Conservation (phyloP, 2,797 vertebrate species). For the Sciurus carolinensis region DNA sequence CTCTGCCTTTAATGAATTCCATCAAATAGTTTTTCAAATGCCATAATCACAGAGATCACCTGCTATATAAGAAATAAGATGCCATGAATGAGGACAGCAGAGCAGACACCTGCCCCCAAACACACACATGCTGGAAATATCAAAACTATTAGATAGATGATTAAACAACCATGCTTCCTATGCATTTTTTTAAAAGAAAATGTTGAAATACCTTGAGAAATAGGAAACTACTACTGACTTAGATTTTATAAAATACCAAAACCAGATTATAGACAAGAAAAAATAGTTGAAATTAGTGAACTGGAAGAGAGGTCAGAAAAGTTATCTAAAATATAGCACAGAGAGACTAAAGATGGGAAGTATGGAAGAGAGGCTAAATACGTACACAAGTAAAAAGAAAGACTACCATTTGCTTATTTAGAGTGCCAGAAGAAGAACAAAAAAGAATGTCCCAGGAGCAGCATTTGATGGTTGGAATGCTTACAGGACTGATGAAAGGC, state of each 20-base stretch:
- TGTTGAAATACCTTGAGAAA: not conserved
- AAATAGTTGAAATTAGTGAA: conserved; percentile 8
- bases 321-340: not conserved
- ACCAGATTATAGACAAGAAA: not conserved
- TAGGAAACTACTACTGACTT: not conserved
- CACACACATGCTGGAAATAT: not conserved
- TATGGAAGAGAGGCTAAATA: not conserved
- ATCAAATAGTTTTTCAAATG: not conserved
- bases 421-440: no score
- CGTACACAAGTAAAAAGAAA: not conserved
- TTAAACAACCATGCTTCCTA: not conserved
- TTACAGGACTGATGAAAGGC: no score
- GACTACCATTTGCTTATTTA: no score
- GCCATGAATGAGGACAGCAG: no score
- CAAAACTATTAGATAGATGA: not conserved
- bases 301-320: not conserved
- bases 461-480: no score
- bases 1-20: not conserved
- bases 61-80: not conserved
- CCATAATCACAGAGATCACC: no score
- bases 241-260: conserved; percentile 11
- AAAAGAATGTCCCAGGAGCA: not conserved
- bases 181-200: not conserved
- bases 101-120: no score
- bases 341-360: not conserved